Conservation (phyloP, 2,888 invertebrate genomes). For the Drosophila picticornis region DNA sequence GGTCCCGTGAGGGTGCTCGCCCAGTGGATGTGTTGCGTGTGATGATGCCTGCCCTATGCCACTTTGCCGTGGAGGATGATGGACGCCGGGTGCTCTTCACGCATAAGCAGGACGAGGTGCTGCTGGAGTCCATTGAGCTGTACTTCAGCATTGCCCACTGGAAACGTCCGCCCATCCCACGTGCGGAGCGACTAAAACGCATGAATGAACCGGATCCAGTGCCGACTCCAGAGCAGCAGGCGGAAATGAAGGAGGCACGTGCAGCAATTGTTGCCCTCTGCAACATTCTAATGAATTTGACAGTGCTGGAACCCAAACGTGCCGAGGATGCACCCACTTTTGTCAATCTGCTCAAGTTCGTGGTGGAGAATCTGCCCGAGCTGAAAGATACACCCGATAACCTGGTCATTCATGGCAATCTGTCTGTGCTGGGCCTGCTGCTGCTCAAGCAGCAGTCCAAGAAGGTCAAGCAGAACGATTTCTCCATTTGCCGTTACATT, state of each 20-base stretch:
- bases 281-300: conserved; percentile 96
- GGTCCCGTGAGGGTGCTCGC: conserved; percentile 87
- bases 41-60: conserved; percentile 95
- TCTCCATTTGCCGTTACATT: conserved; percentile 94
- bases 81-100: conserved; percentile 92
- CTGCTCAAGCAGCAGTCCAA: conserved; percentile 93
- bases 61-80: conserved; percentile 95
- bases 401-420: conserved; percentile 93
- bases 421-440: conserved; percentile 93
- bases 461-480: conserved; percentile 94
- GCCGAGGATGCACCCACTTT: conserved; percentile 92
- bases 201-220: conserved; percentile 91
- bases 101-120: conserved; percentile 91
- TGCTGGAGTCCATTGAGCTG: conserved; percentile 92
- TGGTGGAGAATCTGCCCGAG: conserved; percentile 93
- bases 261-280: conserved; percentile 95
- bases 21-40: conserved; percentile 91
- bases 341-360: conserved; percentile 92
- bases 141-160: conserved; percentile 95
- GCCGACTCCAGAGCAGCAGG: conserved; percentile 90
- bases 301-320: conserved; percentile 93
- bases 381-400: conserved; percentile 93
- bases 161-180: conserved; percentile 92
- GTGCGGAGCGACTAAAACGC: conserved; percentile 91
- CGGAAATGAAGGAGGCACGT: conserved; percentile 94